Base-by-base conservation (phyloP, 2,888 invertebrate genomes). In the Crematogaster levior region DNA sequence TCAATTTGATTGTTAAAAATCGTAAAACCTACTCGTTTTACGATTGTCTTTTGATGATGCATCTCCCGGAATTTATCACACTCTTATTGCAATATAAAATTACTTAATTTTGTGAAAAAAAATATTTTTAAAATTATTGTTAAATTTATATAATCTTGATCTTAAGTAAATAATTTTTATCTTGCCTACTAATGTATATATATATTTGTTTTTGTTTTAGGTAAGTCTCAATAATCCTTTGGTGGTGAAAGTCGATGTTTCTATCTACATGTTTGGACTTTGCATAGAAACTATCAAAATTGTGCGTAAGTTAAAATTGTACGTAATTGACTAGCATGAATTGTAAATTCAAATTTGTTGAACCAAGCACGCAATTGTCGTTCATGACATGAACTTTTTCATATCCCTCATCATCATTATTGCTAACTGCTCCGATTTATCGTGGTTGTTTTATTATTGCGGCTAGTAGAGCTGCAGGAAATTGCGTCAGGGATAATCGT, bases 161-260 rank as follows among this genome's bases (percentile, higher is more conserved):
- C 34, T 63, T 15, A 63, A 65, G 3, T 21, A 21, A 48, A 65
- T 51, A 46, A 68, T 48, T 37, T 65, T 51, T n/a, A 37, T n/a
- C 9, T 58, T 24, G 15, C 15, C 7, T 51, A 70, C 65, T 84
- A 85, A 89, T 24, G 15, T n/a, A 51, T 27, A 15, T 84, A 70
- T 84, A 70, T 61, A 58, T 72, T 68, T 79, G 84, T 85, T 86
- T 85, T 24, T 85, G 88, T 88, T 88, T 68, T 60, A 86, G 84
- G 88, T 88, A 84, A 88, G 88, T 88, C 58, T 34, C 46, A 30
- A 80, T 61, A 21, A 6, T 79, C 53, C 18, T n/a, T 40, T 30
- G 7, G 9, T 48, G 21, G 4, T 65, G 24, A 40, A 61, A 66
- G 9, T 58, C 61, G 37, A 0, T 24, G 37, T 65, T 75, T 63